Evolutionary conservation across 37 sponge, comb jelly and placozoan species (phyloP), one percentile per base, ranked within the genome.

Genomic region (Crambe crambe): DNA sequence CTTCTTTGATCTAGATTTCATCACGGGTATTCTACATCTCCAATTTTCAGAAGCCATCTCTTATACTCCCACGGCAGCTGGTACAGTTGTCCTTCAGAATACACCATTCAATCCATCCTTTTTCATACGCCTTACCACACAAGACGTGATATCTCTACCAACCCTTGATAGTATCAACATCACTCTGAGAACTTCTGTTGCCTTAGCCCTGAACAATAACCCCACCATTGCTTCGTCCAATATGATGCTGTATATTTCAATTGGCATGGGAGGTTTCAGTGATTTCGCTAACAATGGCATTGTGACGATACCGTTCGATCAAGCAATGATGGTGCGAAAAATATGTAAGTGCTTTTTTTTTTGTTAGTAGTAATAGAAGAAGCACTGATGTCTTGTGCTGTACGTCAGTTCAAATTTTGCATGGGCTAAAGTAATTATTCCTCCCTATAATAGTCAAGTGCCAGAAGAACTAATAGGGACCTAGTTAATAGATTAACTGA

Each of bases 11-110:
- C 27, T 51, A 21, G 41, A 77, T 42, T 44, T 77, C 12, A 84
- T 38, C 12, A 43, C 20, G 29, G 77, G 57, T 30, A 56, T 20
- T 2, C 31, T 84, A 22, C 25, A 5, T 2, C 71, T 84, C 0
- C 79, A 54, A 36, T 84, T 84, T 44, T 76, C 77, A 4, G 85
- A 84, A 35, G 59, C 78, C 47, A 21, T 68, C 39, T 62, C 31
- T 18, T 29, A n/a, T 18, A 62, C 22, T 9, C 44, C 4, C 23
- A 36, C 23, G 4, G 25, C 56, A 22, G 32, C 26, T 15, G 42
- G 9, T 15, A 66, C 56, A 2, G 5, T 83, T 4, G 23, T 42
- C 1, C 58, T 83, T 1, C 62, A 40, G 38, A 68, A 83, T 35
- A 23, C 39, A 31, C 38, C 56, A 25, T 9, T 22, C 20, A 42